Evolutionary conservation across 2,113 vertebrate genomes (phyloP), one percentile per base, ranked within the genome.

Genomic region (Phalacrocorax aristotelis): DNA sequence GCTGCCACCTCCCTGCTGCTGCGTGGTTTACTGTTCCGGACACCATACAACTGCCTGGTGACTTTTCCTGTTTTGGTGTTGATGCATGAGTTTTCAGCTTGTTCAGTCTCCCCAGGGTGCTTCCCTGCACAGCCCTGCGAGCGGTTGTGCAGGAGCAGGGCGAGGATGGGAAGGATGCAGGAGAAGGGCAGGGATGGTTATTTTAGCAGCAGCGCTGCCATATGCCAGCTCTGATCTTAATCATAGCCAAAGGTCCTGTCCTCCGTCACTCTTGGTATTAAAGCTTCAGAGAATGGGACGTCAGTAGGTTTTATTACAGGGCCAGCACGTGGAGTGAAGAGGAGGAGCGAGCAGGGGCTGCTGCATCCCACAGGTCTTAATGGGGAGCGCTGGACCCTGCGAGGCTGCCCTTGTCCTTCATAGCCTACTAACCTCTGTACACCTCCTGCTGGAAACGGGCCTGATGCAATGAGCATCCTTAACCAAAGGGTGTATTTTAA

Each of bases 51-150:
- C 46, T 71, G 51, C 65, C 19, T 12, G 34, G 49, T 69, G 64
- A 83, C 27, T 55, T 85, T 61, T 32, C 64, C 22, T 54, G 60
- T 19, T 74, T 64, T 17, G 16, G 10, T 77, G 29, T 25, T 51
- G 20, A 34, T 38, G 54, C 22, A 12, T 62, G 71, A 6, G 29
- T 38, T 91, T 74, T 74, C 30, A 4, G 12, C 11, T 51, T 44
- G 18, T 52, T 82, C 21, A 8, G n/a, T 46, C 29, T 82, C 38
- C 38, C 46, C 1, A 1, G 12, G 44, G 13, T 58, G 51, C 60
- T 91, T 87, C 13, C 38, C 64, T 72, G 27, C 21, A 15, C 70
- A 54, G 42, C 27, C 29, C 15, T 0, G 0, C 0, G 5, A 66
- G 46, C 5, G 2, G 19, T 30, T 69, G 44, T 26, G 69, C 64